Base-by-base conservation (phyloP, 2,888 invertebrate species). In the Apoderus coryli region DNA sequence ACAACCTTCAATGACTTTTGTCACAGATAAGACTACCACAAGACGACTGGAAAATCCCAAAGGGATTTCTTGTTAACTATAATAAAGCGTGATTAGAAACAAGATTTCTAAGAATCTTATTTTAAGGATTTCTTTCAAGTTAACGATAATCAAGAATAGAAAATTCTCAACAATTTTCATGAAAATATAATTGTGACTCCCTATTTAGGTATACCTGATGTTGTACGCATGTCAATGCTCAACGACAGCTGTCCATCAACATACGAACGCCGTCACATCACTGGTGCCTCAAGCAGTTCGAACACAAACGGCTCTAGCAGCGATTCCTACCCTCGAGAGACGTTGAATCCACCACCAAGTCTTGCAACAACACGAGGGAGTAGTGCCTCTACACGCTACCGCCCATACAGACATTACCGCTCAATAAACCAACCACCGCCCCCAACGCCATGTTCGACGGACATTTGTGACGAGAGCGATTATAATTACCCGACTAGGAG, bases 361-460 rank as follows among this genome's bases (percentile, higher is more conserved):
- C 90, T 90, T 1, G 86, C 88, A 9, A 76, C 78, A 0, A 67
- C 66, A 4, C 41, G 60, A 32, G 56, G 54, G 16, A 65, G 64
- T 37, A 72, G 68, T 49, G 70, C 64, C 43, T 65, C 61, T 2
- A 61, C 66, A 4, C 61, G 73, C 10, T 75, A 80, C 31, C 43
- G 45, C 10, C 50, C 50, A 2, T 50, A 50, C 32, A 39, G 45
- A 11, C 45, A 48, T 31, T 46, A 82, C 32, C 61, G 72, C 42
- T 65, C 73, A 41, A 78, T 79, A 38, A 77, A 76, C 59, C 80
- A 81, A 54, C 84, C 86, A 0, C 90, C 90, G 4, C 92, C 90
- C 14, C 90, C 90, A 7, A 92, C 92, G 12, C 92, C 92, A 1
- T 92, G 89, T 52, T 86, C 86, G 42, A 90, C 92, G 16, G 92